phyloP scores from a whole-genome alignment of 2,888 invertebrate species.

The Lycia hirtaria region DNA sequence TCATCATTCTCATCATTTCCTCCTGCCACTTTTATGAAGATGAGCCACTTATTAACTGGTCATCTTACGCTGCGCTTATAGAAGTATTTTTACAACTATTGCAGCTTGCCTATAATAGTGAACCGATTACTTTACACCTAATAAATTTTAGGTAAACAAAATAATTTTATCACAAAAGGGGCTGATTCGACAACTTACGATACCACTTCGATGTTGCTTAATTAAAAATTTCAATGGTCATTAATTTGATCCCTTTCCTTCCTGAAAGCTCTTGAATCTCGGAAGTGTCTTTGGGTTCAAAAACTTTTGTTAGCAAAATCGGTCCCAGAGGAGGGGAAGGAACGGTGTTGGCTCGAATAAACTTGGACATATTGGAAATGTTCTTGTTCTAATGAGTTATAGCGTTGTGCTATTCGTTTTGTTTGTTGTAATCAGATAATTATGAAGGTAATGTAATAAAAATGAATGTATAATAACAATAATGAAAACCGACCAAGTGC shows the following conservation, averaged over 20 bases:
- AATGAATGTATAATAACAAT: no score
- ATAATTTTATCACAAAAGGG: neutral
- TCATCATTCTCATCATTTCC: no score
- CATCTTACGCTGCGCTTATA: no score
- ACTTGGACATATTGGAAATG: neutral
- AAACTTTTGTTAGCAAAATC: constrained; percentile 16
- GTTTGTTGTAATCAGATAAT: neutral
- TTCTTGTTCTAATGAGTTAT: neutral
- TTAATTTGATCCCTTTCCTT: constrained; percentile 19
- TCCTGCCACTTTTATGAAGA: no score
- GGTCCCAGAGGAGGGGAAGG: constrained; percentile 1
- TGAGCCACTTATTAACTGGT: no score
- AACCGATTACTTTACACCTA: no score
- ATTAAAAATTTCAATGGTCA: constrained; percentile 23
- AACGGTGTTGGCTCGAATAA: neutral
- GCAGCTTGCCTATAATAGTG: no score
- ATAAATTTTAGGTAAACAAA: no score
- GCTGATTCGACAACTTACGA: constrained; percentile 4
- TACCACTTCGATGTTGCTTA: constrained; percentile 18
- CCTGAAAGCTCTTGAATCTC: constrained; percentile 3
- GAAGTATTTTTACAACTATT: no score
- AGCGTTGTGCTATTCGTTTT: neutral
- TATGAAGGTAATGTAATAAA: no score
- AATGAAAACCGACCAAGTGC: no score
- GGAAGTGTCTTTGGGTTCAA: constrained; percentile 6